These are phyloP conservation scores for Antrozous pallidus DNA, from an alignment of 2,797 vertebrate genomes.

Conservation along the genomic window DNA sequence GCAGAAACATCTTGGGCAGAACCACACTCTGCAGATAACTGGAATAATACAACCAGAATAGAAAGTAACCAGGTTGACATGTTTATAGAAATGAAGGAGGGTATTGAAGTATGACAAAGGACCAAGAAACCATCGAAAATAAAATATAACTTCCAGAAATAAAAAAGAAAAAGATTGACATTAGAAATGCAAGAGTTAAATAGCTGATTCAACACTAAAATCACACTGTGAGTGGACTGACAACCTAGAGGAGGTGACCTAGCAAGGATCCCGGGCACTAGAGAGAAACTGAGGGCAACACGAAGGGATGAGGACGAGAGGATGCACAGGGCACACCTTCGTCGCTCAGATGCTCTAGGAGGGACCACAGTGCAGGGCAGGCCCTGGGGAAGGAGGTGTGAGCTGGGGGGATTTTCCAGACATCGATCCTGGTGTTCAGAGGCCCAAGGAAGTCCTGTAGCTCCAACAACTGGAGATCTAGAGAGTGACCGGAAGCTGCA, in stretches of 20 bases:
- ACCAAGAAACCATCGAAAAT: neutral
- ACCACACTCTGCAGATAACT: neutral
- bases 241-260: accelerated
- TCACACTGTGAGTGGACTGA: too few species aligned
- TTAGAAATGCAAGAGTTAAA: neutral
- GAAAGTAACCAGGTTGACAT: neutral
- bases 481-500: neutral
- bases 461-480: neutral
- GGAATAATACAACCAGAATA: accelerated
- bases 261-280: neutral
- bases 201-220: neutral
- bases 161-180: neutral
- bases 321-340: accelerated
- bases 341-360: neutral
- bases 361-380: neutral
- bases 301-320: neutral
- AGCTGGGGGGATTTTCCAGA: neutral
- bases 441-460: neutral
- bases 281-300: neutral
- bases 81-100: neutral
- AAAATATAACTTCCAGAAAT: neutral
- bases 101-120: neutral
- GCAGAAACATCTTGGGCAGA: neutral
- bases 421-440: neutral
- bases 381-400: neutral